Conservation (phyloP, 2,113 vertebrate genomes). For the Dromiciops gliroides region DNA sequence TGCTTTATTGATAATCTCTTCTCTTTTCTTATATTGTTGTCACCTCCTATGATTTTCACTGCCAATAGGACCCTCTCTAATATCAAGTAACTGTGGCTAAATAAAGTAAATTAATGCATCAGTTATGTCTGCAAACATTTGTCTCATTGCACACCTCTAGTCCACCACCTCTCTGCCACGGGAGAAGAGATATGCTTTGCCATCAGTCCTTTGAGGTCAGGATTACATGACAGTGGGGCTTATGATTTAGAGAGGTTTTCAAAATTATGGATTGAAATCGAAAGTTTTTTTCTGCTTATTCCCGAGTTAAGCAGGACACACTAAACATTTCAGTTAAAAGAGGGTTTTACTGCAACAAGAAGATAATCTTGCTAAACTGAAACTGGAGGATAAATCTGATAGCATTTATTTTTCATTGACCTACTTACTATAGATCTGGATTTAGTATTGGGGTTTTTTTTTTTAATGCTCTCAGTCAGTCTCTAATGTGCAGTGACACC, state of each 20-base stretch:
- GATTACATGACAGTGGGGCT: not conserved
- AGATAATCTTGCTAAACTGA: conserved; percentile 70
- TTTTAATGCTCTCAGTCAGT: conserved; percentile 22
- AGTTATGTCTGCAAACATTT: not conserved
- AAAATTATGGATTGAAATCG: not conserved
- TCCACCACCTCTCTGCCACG: not conserved
- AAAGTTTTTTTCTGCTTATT: conserved; percentile 44
- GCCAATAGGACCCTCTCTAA: not conserved
- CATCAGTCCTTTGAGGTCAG: not conserved
- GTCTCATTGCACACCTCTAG: not conserved
- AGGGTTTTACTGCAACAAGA: conserved; percentile 20
- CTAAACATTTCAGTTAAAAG: conserved; percentile 55
- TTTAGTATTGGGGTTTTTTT: conserved; percentile 41
- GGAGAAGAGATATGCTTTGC: not conserved
- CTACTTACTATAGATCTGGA: conserved; percentile 57
- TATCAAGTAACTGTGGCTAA: not conserved
- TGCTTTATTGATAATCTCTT: not conserved
- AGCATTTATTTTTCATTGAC: conserved; percentile 68
- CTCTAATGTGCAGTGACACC: not conserved
- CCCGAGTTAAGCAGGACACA: conserved; percentile 41
- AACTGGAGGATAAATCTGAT: conserved; percentile 67
- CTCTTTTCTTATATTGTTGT: not conserved
- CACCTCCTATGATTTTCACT: not conserved
- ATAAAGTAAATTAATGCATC: not conserved
- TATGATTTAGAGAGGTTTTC: not conserved